These are phyloP conservation scores for Eupristina koningsbergeri DNA, from an alignment of 1,140 invertebrate genomes.

Conservation along the genomic window DNA sequence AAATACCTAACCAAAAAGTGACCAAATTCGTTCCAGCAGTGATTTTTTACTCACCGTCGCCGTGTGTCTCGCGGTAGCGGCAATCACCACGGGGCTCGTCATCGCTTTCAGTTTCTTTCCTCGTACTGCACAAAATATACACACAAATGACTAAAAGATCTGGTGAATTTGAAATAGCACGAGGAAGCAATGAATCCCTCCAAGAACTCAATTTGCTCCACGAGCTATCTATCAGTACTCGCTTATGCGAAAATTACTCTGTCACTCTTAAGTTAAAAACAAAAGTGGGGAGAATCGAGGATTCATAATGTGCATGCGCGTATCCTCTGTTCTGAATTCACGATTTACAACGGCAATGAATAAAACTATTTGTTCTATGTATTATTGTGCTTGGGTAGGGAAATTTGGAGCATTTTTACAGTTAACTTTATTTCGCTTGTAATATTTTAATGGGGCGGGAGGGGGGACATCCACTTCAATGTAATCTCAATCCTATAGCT, in stretches of 20 bases:
- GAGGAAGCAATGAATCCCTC: neutral
- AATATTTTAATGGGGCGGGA: neutral
- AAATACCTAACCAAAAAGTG: constrained; percentile 52
- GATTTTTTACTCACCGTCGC: constrained; percentile 78
- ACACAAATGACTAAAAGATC: constrained; percentile 49
- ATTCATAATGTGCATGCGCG: constrained; percentile 34
- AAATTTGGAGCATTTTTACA: neutral
- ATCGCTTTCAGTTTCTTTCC: constrained; percentile 63
- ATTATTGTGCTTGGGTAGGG: too few relatives aligned
- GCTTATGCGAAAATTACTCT: neutral
- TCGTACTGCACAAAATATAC: constrained; percentile 55
- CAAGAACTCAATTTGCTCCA: neutral
- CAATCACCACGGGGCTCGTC: constrained; percentile 82
- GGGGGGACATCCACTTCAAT: neutral
- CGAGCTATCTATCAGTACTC: neutral
- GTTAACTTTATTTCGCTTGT: neutral
- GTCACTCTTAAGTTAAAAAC: neutral
- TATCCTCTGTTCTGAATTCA: constrained; percentile 23
- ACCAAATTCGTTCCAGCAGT: neutral
- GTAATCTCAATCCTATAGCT: neutral
- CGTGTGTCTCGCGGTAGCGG: constrained; percentile 84
- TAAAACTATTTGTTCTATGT: neutral
- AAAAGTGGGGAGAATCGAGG: constrained; percentile 25
- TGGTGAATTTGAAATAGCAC: neutral
- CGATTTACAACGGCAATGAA: neutral